Evolutionary conservation across 2,888 invertebrate genomes (phyloP).

Genomic region (Hirtodrosophila alboralis): DNA sequence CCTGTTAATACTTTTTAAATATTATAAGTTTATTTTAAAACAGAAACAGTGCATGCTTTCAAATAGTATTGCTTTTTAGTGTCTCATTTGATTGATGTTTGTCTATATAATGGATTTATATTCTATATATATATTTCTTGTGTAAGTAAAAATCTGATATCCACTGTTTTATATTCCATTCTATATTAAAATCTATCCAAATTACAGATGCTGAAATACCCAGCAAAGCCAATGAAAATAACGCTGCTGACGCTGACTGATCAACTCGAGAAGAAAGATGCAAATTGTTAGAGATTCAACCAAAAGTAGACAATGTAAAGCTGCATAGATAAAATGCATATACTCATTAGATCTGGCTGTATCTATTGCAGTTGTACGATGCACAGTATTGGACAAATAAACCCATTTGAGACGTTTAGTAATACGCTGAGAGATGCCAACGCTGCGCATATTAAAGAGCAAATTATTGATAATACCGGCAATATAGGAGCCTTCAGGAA

Average conservation of each 20-base stretch:
- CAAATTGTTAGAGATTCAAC: constrained; percentile 12
- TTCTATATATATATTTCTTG: too few species aligned
- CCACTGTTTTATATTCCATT: too few species aligned
- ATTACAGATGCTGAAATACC: constrained; percentile 20
- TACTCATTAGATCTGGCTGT: constrained; percentile 23
- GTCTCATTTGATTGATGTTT: too few species aligned
- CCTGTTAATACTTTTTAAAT: too few species aligned
- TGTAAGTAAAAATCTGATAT: too few species aligned
- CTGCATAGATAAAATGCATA: constrained; percentile 46
- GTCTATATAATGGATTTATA: too few species aligned
- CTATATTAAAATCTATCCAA: too few species aligned
- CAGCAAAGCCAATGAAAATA: constrained; percentile 11
- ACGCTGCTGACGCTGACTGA: constrained; percentile 11
- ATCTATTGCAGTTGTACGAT: constrained; percentile 6
- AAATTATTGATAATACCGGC: constrained; percentile 14
- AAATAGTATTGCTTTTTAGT: too few species aligned
- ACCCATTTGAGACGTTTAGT: constrained; percentile 8
- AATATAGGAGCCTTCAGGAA: constrained; percentile 53
- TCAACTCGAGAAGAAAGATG: constrained; percentile 49
- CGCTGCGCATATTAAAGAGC: constrained; percentile 51
- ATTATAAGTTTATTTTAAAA: too few species aligned
- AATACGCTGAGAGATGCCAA: constrained; percentile 47
- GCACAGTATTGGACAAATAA: constrained; percentile 12
- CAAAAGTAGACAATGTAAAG: constrained; percentile 37
- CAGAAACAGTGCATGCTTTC: too few species aligned